Conservation (phyloP, 2,888 invertebrate species). For the Drymonia ruficornis region DNA sequence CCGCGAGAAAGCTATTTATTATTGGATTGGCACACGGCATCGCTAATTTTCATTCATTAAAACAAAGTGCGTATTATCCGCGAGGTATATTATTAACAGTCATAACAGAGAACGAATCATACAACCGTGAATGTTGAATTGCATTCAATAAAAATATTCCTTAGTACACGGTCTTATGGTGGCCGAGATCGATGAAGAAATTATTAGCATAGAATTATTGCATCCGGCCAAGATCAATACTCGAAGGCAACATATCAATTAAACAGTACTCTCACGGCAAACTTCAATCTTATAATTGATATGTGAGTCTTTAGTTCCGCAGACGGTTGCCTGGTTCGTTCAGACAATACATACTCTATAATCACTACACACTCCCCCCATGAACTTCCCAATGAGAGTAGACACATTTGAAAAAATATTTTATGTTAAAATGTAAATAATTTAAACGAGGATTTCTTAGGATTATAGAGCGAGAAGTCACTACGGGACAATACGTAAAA, state of each 20-base stretch:
- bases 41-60: conserved; percentile 46
- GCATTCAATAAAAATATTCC: conserved; percentile 47
- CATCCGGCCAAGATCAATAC: conserved; percentile 52
- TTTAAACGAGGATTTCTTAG: conserved; percentile 42
- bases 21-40: conserved; percentile 14
- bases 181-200: conserved; percentile 37
- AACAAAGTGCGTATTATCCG: conserved; percentile 43
- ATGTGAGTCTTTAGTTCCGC: conserved; percentile 53
- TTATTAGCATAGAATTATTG: conserved; percentile 53
- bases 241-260: conserved; percentile 53
- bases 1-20: neutral
- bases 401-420: conserved; percentile 49
- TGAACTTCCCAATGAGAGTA: conserved; percentile 34
- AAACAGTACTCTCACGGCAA: conserved; percentile 47
- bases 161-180: conserved; percentile 40
- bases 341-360: conserved; percentile 19
- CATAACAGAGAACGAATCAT: conserved; percentile 52
- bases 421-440: conserved; percentile 48
- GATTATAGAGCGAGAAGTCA: conserved; percentile 53
- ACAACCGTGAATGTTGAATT: conserved; percentile 45
- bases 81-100: conserved; percentile 52
- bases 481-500: conserved; percentile 61
- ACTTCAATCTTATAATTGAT: conserved; percentile 53
- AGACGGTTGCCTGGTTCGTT: conserved; percentile 25
- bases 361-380: conserved; percentile 18